Base-by-base conservation (phyloP, 1,140 invertebrate genomes). In the Habropoda laboriosa region DNA sequence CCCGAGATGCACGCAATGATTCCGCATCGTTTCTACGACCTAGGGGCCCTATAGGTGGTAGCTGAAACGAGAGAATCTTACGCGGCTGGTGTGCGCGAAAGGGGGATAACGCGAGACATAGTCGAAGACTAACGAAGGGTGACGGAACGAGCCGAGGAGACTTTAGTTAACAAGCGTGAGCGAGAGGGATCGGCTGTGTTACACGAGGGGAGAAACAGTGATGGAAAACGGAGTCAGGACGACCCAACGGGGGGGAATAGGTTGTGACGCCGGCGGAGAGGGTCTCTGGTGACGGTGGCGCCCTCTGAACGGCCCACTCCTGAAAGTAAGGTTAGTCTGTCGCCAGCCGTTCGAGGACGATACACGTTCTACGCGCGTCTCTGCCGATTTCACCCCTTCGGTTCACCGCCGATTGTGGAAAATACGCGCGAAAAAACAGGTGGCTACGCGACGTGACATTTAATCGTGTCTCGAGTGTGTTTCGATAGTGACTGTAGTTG, bases 251-350 rank as follows among this genome's bases (percentile, higher is more conserved):
- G 57, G 70, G 47, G 83, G 79, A 40, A 24, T 40, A 45, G 78
- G 73, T 24, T 38, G 79, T 75, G 81, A 70, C 83, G 51, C 70
- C 60, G 42, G 27, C 30, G 38, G 68, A 64, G 64, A 66, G 79
- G 82, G 74, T 78, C 73, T 21, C 53, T 6, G 32, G 30, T 57
- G 74, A 80, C 57, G 68, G 77, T 87, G 88, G 86, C 87, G 91
- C 92, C 90, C 89, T 82, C 92, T 88, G 76, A 42, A 60, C 85
- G 91, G 88, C 57, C 58, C 80, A 68, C 66, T 49, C 45, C 58
- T 58, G 82, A 90, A 92, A 86, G 87, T 90, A 74, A 83, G 83
- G 85, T 89, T 88, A 92, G 91, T 93, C 87, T 81, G 86, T 90
- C 89, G 87, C 83, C 70, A 89, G 88, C 81, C 91, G 87, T 86